phyloP scores from a whole-genome alignment of 2,113 vertebrate species.

The Gymnarchus niloticus region DNA sequence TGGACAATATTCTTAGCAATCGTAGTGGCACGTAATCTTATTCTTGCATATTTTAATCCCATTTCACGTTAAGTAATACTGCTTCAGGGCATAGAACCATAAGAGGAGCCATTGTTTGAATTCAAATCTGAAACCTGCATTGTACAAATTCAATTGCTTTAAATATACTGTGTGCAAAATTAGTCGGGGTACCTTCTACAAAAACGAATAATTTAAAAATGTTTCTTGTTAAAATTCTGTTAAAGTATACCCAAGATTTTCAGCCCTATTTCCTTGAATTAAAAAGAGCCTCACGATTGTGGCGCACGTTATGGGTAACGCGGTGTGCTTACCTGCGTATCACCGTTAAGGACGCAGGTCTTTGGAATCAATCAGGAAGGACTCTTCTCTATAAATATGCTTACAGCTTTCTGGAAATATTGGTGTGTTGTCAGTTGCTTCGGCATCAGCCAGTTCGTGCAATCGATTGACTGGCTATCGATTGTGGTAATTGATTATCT shows the following conservation, averaged over 20 bases:
- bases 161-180: background rate
- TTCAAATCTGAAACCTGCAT: no score
- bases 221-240: background rate
- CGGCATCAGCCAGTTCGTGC: background rate
- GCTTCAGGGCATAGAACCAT: background rate
- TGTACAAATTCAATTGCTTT: background rate
- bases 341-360: no score
- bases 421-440: background rate
- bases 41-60: background rate
- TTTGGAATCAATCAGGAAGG: background rate
- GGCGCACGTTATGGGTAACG: background rate
- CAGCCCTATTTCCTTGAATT: background rate
- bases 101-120: background rate
- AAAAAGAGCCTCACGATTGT: background rate
- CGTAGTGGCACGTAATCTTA: background rate
- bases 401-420: background rate
- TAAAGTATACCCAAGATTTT: background rate
- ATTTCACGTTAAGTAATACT: background rate
- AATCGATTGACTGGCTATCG: background rate
- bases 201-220: no score
- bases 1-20: background rate
- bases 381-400: background rate
- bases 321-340: background rate
- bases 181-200: background rate
- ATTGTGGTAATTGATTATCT: background rate